Conservation (phyloP, 2,113 vertebrate genomes). For the Pteropus alecto region DNA sequence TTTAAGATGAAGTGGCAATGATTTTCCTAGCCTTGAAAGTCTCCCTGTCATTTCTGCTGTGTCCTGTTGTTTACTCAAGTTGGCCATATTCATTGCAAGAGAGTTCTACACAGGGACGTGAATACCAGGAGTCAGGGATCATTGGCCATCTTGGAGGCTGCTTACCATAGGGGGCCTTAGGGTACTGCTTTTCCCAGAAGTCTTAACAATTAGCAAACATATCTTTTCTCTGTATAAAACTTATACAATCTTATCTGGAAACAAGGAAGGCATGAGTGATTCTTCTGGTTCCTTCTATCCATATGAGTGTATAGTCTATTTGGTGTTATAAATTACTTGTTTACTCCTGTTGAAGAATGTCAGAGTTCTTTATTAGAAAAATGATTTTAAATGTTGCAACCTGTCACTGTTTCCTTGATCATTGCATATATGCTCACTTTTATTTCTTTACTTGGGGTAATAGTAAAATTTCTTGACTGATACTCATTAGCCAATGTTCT, state of each 20-base stretch:
- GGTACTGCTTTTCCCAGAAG: neutral
- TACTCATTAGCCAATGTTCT: neutral
- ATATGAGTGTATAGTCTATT: neutral
- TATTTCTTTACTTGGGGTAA: slow-evolving; percentile 21
- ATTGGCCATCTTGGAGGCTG: neutral
- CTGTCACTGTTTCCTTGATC: neutral
- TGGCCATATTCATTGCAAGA: neutral
- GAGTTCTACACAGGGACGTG: neutral
- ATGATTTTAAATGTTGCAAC: neutral
- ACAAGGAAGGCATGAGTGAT: neutral
- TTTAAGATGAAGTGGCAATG: neutral
- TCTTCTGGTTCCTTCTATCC: neutral
- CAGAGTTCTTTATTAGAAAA: neutral
- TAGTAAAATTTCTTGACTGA: slow-evolving; percentile 7
- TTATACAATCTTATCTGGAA: neutral
- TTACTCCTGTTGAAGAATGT: neutral
- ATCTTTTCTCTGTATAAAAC: neutral
- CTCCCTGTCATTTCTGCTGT: neutral
- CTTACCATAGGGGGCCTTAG: neutral
- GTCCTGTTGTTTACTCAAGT: neutral
- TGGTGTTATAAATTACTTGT: neutral
- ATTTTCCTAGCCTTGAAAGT: neutral
- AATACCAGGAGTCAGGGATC: neutral
- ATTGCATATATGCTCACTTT: neutral
- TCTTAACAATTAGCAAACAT: neutral